phyloP scores from a whole-genome alignment of 2,888 invertebrate genomes.

The Ephialtes manifestator region DNA sequence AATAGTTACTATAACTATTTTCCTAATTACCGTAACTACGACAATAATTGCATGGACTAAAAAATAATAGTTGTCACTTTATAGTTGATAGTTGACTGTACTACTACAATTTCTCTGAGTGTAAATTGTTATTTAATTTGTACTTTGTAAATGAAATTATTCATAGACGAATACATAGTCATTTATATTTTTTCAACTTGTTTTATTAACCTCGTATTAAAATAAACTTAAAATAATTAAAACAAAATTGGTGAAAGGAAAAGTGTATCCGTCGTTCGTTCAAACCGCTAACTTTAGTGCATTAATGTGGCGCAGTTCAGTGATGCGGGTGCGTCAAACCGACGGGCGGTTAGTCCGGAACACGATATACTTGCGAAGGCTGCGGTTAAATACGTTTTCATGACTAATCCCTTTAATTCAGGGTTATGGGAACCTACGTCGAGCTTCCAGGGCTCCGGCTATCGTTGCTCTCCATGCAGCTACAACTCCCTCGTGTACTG shows the following conservation, averaged over 20 bases:
- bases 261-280: constrained; percentile 12
- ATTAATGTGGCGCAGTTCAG: constrained; percentile 11
- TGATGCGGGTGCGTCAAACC: constrained; percentile 28
- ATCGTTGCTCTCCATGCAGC: constrained; percentile 21
- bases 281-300: background rate
- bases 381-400: constrained; percentile 69
- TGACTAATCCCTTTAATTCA: constrained; percentile 78
- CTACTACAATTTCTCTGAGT: too few species aligned
- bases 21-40: too few species aligned
- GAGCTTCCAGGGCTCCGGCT: constrained; percentile 49
- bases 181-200: too few species aligned
- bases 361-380: constrained; percentile 66
- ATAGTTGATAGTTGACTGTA: too few species aligned
- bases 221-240: too few species aligned
- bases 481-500: constrained; percentile 11
- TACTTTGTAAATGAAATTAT: too few species aligned
- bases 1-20: too few species aligned
- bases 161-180: too few species aligned
- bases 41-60: too few species aligned
- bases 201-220: too few species aligned
- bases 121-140: too few species aligned
- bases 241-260: background rate
- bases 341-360: constrained; percentile 53
- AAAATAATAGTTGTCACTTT: too few species aligned
- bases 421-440: constrained; percentile 78